Percentiles rank a stretch among this genome's conserved stretches.
phyloP scores from a whole-genome alignment of 2,888 invertebrate species.

The Plutella xylostella region DNA sequence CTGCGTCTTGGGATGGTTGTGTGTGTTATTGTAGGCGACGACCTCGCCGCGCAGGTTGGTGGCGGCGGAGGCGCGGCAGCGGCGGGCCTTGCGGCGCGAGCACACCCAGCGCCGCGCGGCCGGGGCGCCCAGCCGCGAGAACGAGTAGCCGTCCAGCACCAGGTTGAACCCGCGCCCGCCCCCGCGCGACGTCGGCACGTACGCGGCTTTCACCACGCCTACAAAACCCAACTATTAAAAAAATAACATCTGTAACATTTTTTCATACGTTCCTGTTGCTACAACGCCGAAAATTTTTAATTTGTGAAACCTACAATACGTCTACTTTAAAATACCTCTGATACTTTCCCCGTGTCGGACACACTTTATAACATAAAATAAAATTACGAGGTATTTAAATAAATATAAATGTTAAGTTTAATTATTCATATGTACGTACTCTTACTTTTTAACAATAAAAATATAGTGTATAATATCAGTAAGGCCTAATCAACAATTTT shows the following conservation, averaged over 20 bases:
- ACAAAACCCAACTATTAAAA: too few species aligned
- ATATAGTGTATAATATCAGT: conserved; percentile 27
- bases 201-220: conserved; percentile 42
- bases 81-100: conserved; percentile 27
- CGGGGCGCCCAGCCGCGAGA: conserved; percentile 24
- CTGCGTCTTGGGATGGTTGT: conserved; percentile 43
- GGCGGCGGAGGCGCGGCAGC: conserved; percentile 39
- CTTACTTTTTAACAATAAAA: conserved; percentile 50
- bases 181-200: conserved; percentile 42
- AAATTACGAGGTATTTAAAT: background rate
- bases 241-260: too few species aligned
- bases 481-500: conserved; percentile 40
- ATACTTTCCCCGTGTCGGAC: background rate
- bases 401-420: conserved; percentile 44
- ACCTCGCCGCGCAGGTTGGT: conserved; percentile 43
- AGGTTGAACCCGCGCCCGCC: conserved; percentile 33
- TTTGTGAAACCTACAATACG: too few species aligned
- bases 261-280: too few species aligned
- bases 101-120: conserved; percentile 36
- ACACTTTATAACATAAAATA: background rate
- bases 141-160: conserved; percentile 44
- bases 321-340: too few species aligned
- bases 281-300: too few species aligned
- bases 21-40: conserved; percentile 27
- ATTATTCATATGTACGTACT: conserved; percentile 54